These are phyloP conservation scores for Hirtodrosophila confusa DNA, from an alignment of 2,888 invertebrate species.

Conservation along the genomic window DNA sequence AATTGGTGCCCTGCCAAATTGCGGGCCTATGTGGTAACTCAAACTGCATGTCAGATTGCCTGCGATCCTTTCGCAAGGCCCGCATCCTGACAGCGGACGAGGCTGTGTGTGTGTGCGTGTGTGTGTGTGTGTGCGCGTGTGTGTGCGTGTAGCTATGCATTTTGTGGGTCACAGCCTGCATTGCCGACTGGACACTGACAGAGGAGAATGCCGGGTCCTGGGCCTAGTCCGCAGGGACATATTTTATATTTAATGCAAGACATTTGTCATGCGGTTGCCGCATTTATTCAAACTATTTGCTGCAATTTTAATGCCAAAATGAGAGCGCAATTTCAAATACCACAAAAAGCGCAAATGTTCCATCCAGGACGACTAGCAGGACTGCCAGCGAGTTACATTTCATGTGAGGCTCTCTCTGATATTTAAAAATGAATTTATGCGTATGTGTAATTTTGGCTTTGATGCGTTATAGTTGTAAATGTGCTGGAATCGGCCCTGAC, in stretches of 20 bases:
- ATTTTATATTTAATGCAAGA: conserved; percentile 69
- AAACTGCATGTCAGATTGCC: conserved; percentile 34
- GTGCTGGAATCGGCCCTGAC: conserved; percentile 25
- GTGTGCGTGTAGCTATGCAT: conserved; percentile 24
- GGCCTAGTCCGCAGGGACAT: conserved; percentile 51
- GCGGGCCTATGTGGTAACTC: conserved; percentile 27
- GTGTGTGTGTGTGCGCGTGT: neutral
- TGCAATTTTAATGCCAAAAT: conserved; percentile 70
- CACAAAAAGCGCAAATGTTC: conserved; percentile 17
- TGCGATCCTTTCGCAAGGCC: conserved; percentile 23
- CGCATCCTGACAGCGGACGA: conserved; percentile 2
- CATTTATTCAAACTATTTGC: conserved; percentile 70
- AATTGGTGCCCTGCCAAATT: conserved; percentile 37
- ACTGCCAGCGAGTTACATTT: conserved; percentile 27
- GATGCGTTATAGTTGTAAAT: conserved; percentile 32
- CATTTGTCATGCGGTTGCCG: conserved; percentile 67
- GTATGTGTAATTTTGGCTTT: conserved; percentile 8
- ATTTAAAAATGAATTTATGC: conserved; percentile 63
- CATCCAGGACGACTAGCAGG: too few species aligned
- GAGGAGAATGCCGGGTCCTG: conserved; percentile 13
- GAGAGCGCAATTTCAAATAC: conserved; percentile 64
- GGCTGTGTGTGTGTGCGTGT: conserved; percentile 5
- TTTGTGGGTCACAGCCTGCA: conserved; percentile 45
- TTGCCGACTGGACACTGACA: conserved; percentile 34
- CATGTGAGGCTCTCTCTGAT: conserved; percentile 27